Conservation (phyloP, 2,888 invertebrate genomes). For the Pyrrhosoma nymphula region DNA sequence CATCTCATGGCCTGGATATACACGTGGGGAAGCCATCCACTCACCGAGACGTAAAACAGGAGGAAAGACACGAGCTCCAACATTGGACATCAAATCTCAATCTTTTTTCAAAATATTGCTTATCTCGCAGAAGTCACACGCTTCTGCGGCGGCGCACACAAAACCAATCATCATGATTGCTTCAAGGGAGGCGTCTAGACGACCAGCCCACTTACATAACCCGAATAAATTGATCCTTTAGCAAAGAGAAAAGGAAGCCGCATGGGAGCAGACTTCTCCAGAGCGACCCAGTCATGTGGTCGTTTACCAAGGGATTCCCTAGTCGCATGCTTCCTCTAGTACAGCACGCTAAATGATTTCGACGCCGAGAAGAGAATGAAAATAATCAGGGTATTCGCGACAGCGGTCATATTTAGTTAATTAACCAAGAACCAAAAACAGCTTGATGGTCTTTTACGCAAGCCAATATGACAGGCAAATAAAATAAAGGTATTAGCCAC, state of each 20-base stretch:
- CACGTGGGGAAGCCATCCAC: neutral
- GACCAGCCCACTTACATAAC: neutral
- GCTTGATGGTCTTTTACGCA: too few species aligned
- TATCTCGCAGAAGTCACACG: neutral
- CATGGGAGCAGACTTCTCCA: neutral
- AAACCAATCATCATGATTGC: slow-evolving; percentile 19
- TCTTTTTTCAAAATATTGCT: neutral
- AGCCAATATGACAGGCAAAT: too few species aligned
- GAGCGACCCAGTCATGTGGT: neutral
- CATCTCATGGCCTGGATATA: neutral
- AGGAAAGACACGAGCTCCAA: neutral
- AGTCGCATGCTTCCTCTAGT: neutral
- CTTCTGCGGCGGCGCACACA: neutral
- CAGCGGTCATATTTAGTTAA: too few species aligned
- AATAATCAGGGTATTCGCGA: too few species aligned
- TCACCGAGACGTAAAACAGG: neutral
- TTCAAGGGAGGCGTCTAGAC: neutral
- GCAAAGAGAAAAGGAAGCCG: neutral
- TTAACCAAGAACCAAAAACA: too few species aligned
- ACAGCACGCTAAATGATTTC: too few species aligned
- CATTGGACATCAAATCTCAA: neutral
- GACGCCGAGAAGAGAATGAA: too few species aligned
- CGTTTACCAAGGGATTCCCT: neutral
- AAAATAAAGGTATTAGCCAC: too few species aligned
- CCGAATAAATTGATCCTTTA: neutral